Evolutionary conservation across 2,113 vertebrate species (phyloP).

Genomic region (Calidris pygmaea): DNA sequence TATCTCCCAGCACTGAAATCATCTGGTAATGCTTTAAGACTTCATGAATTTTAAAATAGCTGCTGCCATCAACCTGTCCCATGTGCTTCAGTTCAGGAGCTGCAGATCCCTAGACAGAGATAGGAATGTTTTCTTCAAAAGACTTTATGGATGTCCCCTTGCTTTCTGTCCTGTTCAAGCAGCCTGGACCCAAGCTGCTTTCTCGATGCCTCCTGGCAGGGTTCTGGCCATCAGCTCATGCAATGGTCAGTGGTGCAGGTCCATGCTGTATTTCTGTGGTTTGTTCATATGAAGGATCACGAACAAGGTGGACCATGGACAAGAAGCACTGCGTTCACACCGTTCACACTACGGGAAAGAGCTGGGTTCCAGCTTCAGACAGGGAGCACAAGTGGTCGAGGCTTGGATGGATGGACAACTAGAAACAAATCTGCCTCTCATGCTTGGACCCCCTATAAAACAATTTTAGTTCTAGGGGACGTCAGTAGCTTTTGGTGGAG

Average conservation of each 20-base stretch:
- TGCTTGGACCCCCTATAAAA: not conserved
- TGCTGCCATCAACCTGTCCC: not conserved
- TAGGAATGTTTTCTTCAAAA: not conserved
- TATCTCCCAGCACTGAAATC: slow-evolving; percentile 24
- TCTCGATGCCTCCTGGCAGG: not conserved
- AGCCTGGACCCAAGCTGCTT: not conserved
- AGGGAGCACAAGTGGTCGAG: not conserved
- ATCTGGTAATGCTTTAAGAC: not conserved
- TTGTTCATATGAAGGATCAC: fast-evolving
- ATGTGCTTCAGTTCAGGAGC: not conserved
- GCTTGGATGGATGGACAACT: not conserved
- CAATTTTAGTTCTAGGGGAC: not conserved
- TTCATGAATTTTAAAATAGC: slow-evolving; percentile 39
- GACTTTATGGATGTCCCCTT: not conserved
- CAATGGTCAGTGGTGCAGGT: not conserved
- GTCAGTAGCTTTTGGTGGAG: not conserved
- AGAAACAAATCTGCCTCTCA: not conserved
- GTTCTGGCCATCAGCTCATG: not conserved
- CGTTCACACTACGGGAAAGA: not conserved
- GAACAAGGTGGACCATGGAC: not conserved
- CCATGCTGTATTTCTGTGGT: not conserved
- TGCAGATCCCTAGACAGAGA: not conserved
- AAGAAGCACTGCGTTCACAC: not conserved
- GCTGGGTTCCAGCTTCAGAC: not conserved
- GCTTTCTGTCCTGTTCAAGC: not conserved